Evolutionary conservation across 1,140 invertebrate species (phyloP), one percentile per base, ranked within the genome.

Genomic region (Cyrtorhinus lividipennis): DNA sequence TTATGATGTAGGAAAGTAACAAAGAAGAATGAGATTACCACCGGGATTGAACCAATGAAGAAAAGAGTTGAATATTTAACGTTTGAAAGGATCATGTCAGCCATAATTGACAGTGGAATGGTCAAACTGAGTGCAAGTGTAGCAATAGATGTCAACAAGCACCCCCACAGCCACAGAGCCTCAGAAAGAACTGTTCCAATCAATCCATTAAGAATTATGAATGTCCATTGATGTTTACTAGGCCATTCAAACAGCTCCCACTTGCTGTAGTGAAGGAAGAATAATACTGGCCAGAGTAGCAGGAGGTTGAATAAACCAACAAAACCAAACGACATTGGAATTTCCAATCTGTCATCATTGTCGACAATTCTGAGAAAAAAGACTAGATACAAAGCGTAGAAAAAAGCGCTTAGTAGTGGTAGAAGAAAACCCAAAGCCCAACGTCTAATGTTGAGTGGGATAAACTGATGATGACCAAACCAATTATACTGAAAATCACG

Each of bases 261-360:
- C 69, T 82, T 80, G 10, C 79, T 81, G 69, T 85, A 88, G 75
- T 93, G 85, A 8, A 92, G 75, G 61, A 92, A 79, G 68, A 92
- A 84, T 71, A 94, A 89, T 56, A 89, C 78, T 26, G 90, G 91
- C 90, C 90, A 94, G 58, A 93, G 69, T 20, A 92, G 73, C 56
- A 90, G 71, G 3, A 88, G 72, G 75, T 86, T 90, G 71, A 91
- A 90, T 1, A 93, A 73, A 23, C 91, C 91, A 63, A 94, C 87
- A 76, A 93, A 93, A 44, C 90, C 90, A 76, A 93, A 92, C 75
- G 93, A 93, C 79, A 93, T 83, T 27, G 88, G 86, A 72, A 93
- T 87, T 73, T 92, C 88, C 71, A 93, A 81, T 74, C 87, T 87
- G 68, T 91, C 88, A 75, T 93, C 90, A 69, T 87, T 82, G 69